Conservation (phyloP, 2,888 invertebrate genomes). For the Neria commutata region DNA sequence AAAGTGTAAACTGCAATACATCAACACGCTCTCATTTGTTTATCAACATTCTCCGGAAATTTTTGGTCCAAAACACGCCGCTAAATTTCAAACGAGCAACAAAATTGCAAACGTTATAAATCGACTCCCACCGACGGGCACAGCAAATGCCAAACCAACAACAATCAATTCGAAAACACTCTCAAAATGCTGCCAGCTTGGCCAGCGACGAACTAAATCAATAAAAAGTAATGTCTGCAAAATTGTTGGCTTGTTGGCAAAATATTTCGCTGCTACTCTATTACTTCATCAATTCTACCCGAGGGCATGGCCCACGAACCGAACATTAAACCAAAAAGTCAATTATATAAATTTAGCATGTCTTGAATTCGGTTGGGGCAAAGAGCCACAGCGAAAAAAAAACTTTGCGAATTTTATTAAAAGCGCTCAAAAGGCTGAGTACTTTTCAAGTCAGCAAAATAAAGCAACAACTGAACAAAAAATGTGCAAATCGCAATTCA, state of each 20-base stretch:
- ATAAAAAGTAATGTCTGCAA: constrained; percentile 9
- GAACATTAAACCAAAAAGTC: constrained; percentile 12
- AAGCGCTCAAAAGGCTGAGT: too few relatives aligned
- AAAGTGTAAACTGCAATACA: constrained; percentile 1
- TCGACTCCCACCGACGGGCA: constrained; percentile 34
- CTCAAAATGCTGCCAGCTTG: not conserved
- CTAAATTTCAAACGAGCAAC: not conserved
- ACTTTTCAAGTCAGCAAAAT: not conserved
- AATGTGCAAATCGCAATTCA: constrained; percentile 16
- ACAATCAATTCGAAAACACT: constrained; percentile 1
- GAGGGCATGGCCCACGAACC: constrained; percentile 21
- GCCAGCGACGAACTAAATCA: constrained; percentile 1
- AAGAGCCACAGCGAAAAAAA: constrained; percentile 27
- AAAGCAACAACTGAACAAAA: constrained; percentile 7
- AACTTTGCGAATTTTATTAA: constrained; percentile 48
- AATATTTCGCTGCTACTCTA: constrained; percentile 1
- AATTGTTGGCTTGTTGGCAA: constrained; percentile 21
- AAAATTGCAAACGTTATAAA: constrained; percentile 39
- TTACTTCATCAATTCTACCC: constrained; percentile 15
- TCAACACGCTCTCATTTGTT: not conserved
- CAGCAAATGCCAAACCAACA: not conserved
- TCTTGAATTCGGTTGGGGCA: constrained; percentile 53
- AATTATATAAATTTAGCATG: constrained; percentile 35
- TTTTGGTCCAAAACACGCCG: constrained; percentile 14
- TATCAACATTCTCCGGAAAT: constrained; percentile 33